Base-by-base conservation (phyloP, 2,797 vertebrate genomes). In the Danio choprae region DNA sequence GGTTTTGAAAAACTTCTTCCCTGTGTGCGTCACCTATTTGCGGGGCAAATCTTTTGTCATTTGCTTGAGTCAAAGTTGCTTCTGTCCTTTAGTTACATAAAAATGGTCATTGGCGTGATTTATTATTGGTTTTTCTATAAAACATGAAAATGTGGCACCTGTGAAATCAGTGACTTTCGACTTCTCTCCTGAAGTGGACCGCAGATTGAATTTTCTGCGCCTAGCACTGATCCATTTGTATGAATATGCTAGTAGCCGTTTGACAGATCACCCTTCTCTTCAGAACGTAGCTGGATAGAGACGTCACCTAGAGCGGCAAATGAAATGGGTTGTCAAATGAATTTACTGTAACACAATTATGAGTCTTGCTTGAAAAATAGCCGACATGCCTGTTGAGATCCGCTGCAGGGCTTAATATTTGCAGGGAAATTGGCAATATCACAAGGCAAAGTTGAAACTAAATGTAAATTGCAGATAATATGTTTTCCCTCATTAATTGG, bases 261-360 rank as follows among this genome's bases (percentile, higher is more conserved):
- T 82, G 81, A 65, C 74, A 64, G 65, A 71, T 79, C 22, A 18
- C 36, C 58, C 48, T 51, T 68, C 77, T 65, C 40, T 59, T 65
- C 38, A n/a, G 70, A 29, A 36, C 22, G 63, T 16, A 68, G 74
- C 81, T 83, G 75, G 93, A 91, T 93, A 84, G 87, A 91, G 71
- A 82, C 93, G 90, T 88, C 90, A 88, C 92, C 93, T 87, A 87
- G 56, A 90, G 84, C 87, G 86, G 91, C 91, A 91, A 88, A 87
- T 92, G 93, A 93, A 94, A 95, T 93, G 88, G 93, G 84, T 86
- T 93, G 86, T 90, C 86, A 91, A 87, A 87, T 92, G 87, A 87
- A 91, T 95, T 92, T 90, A 84, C 93, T 93, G 86, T 85, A 90
- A 94, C 92, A 87, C 85, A 93, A 83, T 94, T 94, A 92, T 90